Base-by-base conservation (phyloP, 2,113 vertebrate genomes). In the Pelodiscus sinensis region DNA sequence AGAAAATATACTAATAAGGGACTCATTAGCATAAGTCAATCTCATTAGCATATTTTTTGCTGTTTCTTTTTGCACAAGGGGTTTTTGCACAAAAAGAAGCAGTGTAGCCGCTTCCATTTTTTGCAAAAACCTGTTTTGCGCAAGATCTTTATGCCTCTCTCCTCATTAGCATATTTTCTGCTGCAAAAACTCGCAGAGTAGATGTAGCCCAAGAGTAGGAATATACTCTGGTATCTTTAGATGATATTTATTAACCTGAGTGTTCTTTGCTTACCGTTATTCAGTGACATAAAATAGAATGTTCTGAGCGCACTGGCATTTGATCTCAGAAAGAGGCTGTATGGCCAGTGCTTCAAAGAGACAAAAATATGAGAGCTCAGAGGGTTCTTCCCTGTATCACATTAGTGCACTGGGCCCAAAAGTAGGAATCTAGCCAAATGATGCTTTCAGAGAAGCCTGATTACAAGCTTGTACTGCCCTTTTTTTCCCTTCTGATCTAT, bases 401-500 rank as follows among this genome's bases (percentile, higher is more conserved):
- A 24, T 8, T 94, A 88, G 44, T 90, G 56, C 83, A 62, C 38
- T 31, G 56, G 88, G 58, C 51, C 71, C 68, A 29, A 89, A 54
- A 89, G 79, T 24, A 90, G 56, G 85, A 92, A 81, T 79, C 13
- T 31, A 21, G 52, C 82, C 29, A 81, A 82, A 81, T 56, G 0
- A 4, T 79, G 5, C 86, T 91, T 91, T 88, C 19, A 51, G 25
- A 27, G 11, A 80, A 85, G 52, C 44, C 50, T 62, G 2, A 19
- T 73, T 8, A 25, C 29, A 79, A 84, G 3, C 62, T 51, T 21
- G 88, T 62, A 75, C 25, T 38, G 13, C 82, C n/a, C 68, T 56
- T 0, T 57, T 0, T n/a, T 56, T 44, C 29, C 56, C 77, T 90
- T 68, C 13, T 56, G 83, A 3, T 0, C 0, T 88, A n/a, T 77